Percentiles rank a stretch among this genome's conserved stretches.
Conservation (phyloP, 2,888 invertebrate species). For the Automeris io region DNA sequence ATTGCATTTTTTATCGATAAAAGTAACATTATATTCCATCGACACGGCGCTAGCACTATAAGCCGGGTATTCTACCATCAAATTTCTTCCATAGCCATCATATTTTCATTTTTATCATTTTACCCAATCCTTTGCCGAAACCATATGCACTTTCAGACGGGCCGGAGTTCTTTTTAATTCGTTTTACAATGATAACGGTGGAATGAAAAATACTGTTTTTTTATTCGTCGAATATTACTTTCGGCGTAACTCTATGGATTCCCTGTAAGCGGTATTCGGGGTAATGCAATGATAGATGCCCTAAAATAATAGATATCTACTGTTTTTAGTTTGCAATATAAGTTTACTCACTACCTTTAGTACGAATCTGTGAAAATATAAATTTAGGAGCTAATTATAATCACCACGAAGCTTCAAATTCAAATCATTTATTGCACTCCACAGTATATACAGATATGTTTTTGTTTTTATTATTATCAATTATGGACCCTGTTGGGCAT, state of each 20-base stretch:
- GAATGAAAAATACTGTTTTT: conserved; percentile 33
- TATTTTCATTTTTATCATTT: conserved; percentile 71
- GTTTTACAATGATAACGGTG: conserved; percentile 66
- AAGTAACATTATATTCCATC: background rate
- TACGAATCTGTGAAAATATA: too few species aligned
- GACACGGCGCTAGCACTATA: conserved; percentile 21
- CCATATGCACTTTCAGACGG: conserved; percentile 46
- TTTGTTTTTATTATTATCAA: too few species aligned
- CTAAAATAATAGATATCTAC: too few species aligned
- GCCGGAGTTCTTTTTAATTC: conserved; percentile 61
- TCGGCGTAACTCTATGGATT: conserved; percentile 42
- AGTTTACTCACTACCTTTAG: too few species aligned
- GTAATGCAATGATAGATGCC: conserved; percentile 16
- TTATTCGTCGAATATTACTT: conserved; percentile 53
- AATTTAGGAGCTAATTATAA: too few species aligned
- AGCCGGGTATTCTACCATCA: conserved; percentile 35
- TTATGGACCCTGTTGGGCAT: too few species aligned
- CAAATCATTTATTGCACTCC: too few species aligned
- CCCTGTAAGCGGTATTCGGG: conserved; percentile 20
- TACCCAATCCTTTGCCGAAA: conserved; percentile 71
- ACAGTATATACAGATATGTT: too few species aligned
- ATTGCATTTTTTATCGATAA: background rate
- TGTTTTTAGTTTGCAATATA: too few species aligned
- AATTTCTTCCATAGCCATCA: conserved; percentile 34
- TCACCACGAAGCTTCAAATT: too few species aligned